Percentiles rank a stretch among this genome's conserved stretches.
phyloP scores from a whole-genome alignment of 2,797 vertebrate species.

The Rhinophrynus dorsalis region DNA sequence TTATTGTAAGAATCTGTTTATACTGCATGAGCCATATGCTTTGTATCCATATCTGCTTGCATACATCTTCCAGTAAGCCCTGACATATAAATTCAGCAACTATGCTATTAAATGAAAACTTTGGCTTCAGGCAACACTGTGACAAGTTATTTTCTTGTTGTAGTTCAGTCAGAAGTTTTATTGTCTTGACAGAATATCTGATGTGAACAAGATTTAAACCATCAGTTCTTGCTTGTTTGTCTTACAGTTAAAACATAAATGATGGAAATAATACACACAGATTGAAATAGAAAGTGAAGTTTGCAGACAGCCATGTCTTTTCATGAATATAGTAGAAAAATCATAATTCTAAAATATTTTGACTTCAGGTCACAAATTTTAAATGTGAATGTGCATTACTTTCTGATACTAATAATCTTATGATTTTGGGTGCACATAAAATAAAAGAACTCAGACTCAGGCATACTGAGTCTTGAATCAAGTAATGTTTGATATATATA shows the following conservation, averaged over 20 bases:
- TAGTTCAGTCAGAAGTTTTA: slow-evolving; percentile 32
- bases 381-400: no score
- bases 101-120: slow-evolving; percentile 17
- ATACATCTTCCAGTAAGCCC: slow-evolving; percentile 21
- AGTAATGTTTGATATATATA: no score
- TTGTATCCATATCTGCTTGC: background rate
- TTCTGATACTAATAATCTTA: no score
- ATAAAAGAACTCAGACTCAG: no score
- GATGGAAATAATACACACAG: slow-evolving; percentile 28
- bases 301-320: no score
- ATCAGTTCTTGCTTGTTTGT: slow-evolving; percentile 26
- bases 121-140: slow-evolving; percentile 28
- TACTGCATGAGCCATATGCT: no score
- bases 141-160: slow-evolving; percentile 39
- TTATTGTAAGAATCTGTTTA: no score
- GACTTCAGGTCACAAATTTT: no score
- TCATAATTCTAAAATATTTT: no score
- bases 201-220: slow-evolving; percentile 38
- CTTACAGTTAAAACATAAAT: slow-evolving; percentile 23
- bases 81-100: background rate
- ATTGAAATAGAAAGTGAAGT: slow-evolving; percentile 34
- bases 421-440: no score
- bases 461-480: no score
- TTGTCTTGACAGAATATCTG: slow-evolving; percentile 35
- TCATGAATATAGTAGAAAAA: no score